Conservation (phyloP, 2,888 invertebrate genomes). For the Morpho helenor region DNA sequence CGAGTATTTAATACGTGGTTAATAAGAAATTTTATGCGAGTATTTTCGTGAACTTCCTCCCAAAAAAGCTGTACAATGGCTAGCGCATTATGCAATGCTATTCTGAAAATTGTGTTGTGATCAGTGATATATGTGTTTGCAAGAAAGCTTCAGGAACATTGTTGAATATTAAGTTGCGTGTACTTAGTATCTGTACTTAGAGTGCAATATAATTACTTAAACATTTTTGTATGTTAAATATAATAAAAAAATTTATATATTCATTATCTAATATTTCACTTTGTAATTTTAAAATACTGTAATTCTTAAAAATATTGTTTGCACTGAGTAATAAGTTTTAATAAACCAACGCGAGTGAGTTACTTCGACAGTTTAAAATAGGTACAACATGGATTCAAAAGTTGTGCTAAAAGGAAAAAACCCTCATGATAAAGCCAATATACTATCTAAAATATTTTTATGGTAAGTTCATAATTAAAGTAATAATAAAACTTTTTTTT, state of each 20-base stretch:
- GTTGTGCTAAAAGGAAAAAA: slow-evolving; percentile 80
- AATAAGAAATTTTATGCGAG: background rate
- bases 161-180: no score
- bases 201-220: no score
- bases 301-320: no score
- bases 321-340: no score
- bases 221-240: no score
- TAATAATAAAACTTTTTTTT: no score
- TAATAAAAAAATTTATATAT: no score
- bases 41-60: slow-evolving; percentile 6
- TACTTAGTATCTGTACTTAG: no score
- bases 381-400: slow-evolving; percentile 79
- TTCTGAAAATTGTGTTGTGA: slow-evolving; percentile 8
- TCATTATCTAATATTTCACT: no score
- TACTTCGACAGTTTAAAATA: background rate
- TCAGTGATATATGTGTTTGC: slow-evolving; percentile 1
- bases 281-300: no score
- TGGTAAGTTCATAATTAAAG: slow-evolving; percentile 72
- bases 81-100: slow-evolving; percentile 12
- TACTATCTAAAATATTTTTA: slow-evolving; percentile 79
- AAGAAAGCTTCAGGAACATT: no score
- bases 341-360: no score
- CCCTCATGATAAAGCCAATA: slow-evolving; percentile 79
- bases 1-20: background rate
- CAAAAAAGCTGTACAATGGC: slow-evolving; percentile 16